phyloP scores from a whole-genome alignment of 1,140 invertebrate species.

The Sitophilus oryzae region DNA sequence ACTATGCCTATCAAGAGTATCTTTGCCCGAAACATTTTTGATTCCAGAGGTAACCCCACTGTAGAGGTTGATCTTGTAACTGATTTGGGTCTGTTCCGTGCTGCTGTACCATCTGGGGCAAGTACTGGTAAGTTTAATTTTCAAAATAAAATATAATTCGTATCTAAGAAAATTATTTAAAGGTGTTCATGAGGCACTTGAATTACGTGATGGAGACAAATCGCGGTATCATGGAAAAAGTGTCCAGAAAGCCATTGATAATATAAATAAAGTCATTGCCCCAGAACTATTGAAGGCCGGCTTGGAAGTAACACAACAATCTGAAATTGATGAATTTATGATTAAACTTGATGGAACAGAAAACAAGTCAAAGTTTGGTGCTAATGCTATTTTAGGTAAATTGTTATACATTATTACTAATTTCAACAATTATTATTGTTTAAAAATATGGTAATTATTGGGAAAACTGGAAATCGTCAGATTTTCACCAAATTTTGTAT shows the following conservation, averaged over 20 bases:
- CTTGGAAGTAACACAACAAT: slow-evolving; percentile 85
- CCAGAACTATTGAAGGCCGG: slow-evolving; percentile 77
- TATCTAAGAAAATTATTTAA: too few species aligned
- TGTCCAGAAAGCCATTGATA: slow-evolving; percentile 86
- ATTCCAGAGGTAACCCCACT: slow-evolving; percentile 97
- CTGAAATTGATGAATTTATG: slow-evolving; percentile 90
- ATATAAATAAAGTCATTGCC: slow-evolving; percentile 83
- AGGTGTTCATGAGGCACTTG: slow-evolving; percentile 89
- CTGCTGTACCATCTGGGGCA: slow-evolving; percentile 95
- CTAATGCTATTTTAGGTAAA: slow-evolving; percentile 87
- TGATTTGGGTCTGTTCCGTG: slow-evolving; percentile 83
- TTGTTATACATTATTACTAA: neutral
- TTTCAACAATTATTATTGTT: neutral
- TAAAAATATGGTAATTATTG: neutral
- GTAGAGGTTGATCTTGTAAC: slow-evolving; percentile 91
- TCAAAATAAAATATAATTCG: too few species aligned
- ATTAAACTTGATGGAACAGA: slow-evolving; percentile 91
- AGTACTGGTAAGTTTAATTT: slow-evolving; percentile 67
- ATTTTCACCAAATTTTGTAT: too few species aligned
- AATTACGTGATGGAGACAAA: slow-evolving; percentile 90
- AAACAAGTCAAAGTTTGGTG: slow-evolving; percentile 93
- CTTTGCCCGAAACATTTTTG: slow-evolving; percentile 94
- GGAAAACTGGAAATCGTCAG: too few species aligned
- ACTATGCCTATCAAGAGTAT: slow-evolving; percentile 61
- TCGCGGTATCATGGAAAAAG: slow-evolving; percentile 91